These are phyloP conservation scores for Podarcis cretensis DNA, from an alignment of 2,113 vertebrate genomes.

Conservation along the genomic window DNA sequence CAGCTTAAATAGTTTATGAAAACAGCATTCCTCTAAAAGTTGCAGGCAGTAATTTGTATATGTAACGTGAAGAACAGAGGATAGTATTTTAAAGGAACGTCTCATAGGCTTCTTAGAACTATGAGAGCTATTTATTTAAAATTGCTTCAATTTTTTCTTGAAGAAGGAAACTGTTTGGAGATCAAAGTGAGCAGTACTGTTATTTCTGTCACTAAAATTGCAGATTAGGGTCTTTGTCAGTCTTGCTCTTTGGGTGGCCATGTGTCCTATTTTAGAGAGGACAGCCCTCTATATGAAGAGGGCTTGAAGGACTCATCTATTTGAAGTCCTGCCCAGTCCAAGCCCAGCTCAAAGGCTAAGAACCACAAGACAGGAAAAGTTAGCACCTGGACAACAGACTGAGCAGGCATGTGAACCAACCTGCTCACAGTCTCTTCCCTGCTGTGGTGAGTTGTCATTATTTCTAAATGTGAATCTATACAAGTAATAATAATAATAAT, in stretches of 20 bases:
- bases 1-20: slow-evolving; percentile 34
- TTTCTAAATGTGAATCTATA: too few relatives aligned
- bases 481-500: too few relatives aligned
- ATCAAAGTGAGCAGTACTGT: slow-evolving; percentile 61
- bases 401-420: too few relatives aligned
- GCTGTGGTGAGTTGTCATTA: too few relatives aligned
- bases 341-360: background rate
- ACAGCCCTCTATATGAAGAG: background rate
- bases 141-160: slow-evolving; percentile 65
- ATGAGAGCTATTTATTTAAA: slow-evolving; percentile 34
- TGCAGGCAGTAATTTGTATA: too few relatives aligned
- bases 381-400: too few relatives aligned
- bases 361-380: background rate
- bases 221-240: slow-evolving; percentile 64
- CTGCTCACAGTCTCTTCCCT: too few relatives aligned
- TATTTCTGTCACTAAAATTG: slow-evolving; percentile 59
- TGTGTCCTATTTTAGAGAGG: background rate
- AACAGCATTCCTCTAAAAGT: slow-evolving; percentile 30
- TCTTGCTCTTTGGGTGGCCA: slow-evolving; percentile 51
- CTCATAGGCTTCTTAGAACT: too few relatives aligned
- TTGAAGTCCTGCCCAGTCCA: background rate
- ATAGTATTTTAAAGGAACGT: too few relatives aligned
- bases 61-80: too few relatives aligned
- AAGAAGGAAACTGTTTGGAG: slow-evolving; percentile 70
- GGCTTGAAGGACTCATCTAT: background rate